Percentiles rank a stretch among this genome's conserved stretches.
phyloP scores from a whole-genome alignment of 2,113 vertebrate genomes.

The Cariama cristata region DNA sequence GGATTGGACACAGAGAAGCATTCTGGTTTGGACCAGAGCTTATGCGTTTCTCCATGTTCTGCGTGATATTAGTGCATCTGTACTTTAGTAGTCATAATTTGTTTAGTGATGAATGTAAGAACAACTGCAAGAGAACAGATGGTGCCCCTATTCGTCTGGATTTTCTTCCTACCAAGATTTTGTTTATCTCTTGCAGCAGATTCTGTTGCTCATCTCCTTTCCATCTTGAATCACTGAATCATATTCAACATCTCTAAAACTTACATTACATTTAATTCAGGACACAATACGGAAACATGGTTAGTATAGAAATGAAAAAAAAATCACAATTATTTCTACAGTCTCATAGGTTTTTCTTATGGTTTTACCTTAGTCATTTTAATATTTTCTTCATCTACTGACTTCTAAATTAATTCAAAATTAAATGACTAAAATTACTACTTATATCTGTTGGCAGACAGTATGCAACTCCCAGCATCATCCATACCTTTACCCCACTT shows the following conservation, averaged over 20 bases:
- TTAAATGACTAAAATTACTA: background rate
- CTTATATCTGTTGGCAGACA: background rate
- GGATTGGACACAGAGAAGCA: background rate
- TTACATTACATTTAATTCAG: background rate
- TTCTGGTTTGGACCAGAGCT: background rate
- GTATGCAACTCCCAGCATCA: background rate
- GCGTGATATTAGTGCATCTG: background rate
- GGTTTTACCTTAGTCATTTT: background rate
- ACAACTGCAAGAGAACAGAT: background rate
- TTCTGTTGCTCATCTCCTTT: background rate
- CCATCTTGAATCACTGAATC: background rate
- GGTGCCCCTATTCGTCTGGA: background rate
- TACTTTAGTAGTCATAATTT: background rate
- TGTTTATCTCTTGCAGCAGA: background rate
- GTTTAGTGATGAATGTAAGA: background rate
- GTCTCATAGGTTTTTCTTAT: background rate
- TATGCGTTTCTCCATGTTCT: background rate
- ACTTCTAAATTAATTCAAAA: background rate
- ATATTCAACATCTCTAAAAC: background rate
- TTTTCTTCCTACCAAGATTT: background rate
- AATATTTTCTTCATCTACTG: background rate
- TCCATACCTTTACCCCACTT: background rate
- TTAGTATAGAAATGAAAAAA: background rate
- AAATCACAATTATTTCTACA: background rate
- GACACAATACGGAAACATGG: fast-evolving